Evolutionary conservation across 2,888 invertebrate species (phyloP).

Genomic region (Plebejus argus): DNA sequence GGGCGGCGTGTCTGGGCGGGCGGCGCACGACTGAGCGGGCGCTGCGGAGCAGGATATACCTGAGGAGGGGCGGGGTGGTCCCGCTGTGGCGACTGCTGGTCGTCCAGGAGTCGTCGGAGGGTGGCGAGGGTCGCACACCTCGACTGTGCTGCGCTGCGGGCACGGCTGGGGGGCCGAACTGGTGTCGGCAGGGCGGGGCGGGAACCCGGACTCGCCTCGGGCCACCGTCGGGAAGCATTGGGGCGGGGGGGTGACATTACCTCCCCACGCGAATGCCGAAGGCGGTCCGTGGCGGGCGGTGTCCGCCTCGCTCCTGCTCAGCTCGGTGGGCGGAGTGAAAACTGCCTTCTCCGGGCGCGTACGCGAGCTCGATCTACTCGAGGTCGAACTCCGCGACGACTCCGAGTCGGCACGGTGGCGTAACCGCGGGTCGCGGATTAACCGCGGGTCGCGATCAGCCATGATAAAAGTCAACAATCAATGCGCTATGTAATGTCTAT

Average conservation of each 20-base stretch:
- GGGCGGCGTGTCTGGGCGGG: no score
- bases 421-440: not conserved
- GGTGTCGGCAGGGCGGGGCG: not conserved
- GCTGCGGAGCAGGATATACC: no score
- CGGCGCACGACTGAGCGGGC: no score
- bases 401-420: not conserved
- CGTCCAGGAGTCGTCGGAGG: not conserved
- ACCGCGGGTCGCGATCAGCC: not conserved
- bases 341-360: not conserved
- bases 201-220: not conserved
- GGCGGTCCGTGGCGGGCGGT: not conserved
- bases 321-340: not conserved
- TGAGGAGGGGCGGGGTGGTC: no score
- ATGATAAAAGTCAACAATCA: constrained; percentile 57
- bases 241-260: not conserved
- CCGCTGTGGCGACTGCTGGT: no score
- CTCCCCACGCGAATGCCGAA: not conserved
- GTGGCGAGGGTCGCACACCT: not conserved
- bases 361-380: not conserved
- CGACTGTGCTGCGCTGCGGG: not conserved
- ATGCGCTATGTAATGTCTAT: constrained; percentile 85
- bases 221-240: not conserved
- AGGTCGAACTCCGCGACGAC: not conserved
- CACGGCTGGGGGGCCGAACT: not conserved
- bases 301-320: not conserved